Evolutionary conservation across 2,888 invertebrate genomes (phyloP), one percentile per base, ranked within the genome.

Genomic region (Drosophila sordidula): DNA sequence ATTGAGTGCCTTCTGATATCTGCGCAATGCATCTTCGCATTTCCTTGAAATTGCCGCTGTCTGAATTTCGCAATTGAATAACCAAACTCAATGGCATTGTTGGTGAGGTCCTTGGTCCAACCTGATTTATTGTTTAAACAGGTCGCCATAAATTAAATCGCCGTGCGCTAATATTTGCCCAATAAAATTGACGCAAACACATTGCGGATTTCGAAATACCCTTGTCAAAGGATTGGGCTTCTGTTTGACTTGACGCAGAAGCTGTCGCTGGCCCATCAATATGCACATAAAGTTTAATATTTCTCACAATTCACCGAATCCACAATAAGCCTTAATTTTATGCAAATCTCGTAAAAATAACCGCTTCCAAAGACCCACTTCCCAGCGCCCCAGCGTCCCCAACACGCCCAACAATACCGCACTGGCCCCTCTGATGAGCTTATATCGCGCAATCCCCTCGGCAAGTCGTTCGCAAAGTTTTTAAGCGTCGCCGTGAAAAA

Each of bases 201-300:
- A 45, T 45, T 58, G 50, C 18, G 42, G 39, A 42, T 50, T 57
- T 26, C 11, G 18, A 29, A 5, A 59, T 50, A 61, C 63, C 78
- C 75, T 68, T 80, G 78, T 82, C 84, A 82, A 82, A 78, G 87
- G 80, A 66, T 78, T 75, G 69, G 32, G 22, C 26, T 39, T 38
- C 32, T 22, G 38, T 52, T 38, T 32, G 47, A 49, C 42, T 71
- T 38, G 25, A 26, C 58, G 39, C 65, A 55, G 41, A 54, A 38
- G 64, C 64, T 58, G 66, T 57, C 55, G 49, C 29, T 42, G 59
- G 42, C 54, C 57, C 79, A 85, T 83, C 83, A 83, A 87, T 83
- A 87, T 83, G 85, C 82, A 65, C 85, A 84, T 82, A 85, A 85
- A 84, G 87, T 82, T 87, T 85, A 87, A 84, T 84, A 85, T 84